Evolutionary conservation across 1,140 invertebrate genomes (phyloP), one percentile per base, ranked within the genome.

Genomic region (Aphaenogaster floridana): DNA sequence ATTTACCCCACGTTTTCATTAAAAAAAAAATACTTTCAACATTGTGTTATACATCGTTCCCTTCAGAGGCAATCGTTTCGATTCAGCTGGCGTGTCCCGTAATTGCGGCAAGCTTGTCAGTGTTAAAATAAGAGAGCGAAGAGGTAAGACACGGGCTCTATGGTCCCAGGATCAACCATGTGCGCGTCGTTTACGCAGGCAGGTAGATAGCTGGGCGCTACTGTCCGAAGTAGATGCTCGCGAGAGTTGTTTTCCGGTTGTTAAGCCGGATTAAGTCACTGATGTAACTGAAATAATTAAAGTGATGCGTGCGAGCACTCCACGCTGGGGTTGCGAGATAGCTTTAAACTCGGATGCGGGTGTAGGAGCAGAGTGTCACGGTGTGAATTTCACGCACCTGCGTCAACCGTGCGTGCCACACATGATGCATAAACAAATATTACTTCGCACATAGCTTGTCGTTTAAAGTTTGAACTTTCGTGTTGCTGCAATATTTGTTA

Each of bases 241-340:
- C 61, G 87, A 80, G 59, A 85, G 34, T 81, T 66, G 86, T 89
- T 89, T 91, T 91, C 85, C 88, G 77, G 45, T 66, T 91, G 87
- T 89, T 91, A 69, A 89, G 76, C 80, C 76, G 11, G 17, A 34
- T 86, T 88, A 91, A 91, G 68, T 91, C 80, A 72, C 79, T 89
- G 84, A 89, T 87, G 90, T 88, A 91, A 91, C 86, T 87, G 54
- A 84, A 91, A 91, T 91, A 89, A 91, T 91, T 89, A 91, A 89
- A 91, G 88, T 85, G 90, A 89, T 88, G 74, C 50, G 84, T 90
- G 83, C 90, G 78, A 76, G 52, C 66, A 61, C 69, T 86, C 15
- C 9, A 61, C 42, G 83, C 61, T 68, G 42, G 34, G 52, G 50
- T 80, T 57, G 78, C 63, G 63, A 50, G 78, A 74, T 85, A 89